Conservation (phyloP, 2,888 invertebrate genomes). For the Amorpha juglandis region DNA sequence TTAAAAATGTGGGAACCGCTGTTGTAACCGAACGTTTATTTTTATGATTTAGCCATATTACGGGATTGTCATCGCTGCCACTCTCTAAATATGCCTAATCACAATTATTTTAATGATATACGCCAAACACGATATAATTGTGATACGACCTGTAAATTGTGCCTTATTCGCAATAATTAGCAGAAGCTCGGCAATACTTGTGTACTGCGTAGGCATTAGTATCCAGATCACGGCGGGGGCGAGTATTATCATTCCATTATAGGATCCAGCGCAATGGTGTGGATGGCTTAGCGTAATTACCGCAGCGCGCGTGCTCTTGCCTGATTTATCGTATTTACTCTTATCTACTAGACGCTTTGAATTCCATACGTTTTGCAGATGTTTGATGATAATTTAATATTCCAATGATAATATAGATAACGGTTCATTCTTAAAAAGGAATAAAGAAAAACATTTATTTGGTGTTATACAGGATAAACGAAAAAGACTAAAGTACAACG, state of each 20-base stretch:
- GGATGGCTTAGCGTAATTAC: conserved; percentile 58
- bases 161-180: conserved; percentile 16
- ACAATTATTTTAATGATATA: neutral
- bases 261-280: conserved; percentile 43
- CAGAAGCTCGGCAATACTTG: conserved; percentile 35
- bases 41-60: too few species aligned
- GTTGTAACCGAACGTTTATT: too few species aligned
- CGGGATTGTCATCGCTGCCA: too few species aligned
- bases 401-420: neutral
- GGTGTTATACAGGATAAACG: too few species aligned
- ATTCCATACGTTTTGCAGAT: neutral
- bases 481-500: too few species aligned
- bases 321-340: conserved; percentile 22
- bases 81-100: neutral
- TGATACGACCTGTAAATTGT: neutral
- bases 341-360: neutral
- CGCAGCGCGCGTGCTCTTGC: conserved; percentile 40
- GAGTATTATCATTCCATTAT: conserved; percentile 73
- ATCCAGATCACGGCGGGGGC: conserved; percentile 57
- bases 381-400: neutral
- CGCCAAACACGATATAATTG: neutral
- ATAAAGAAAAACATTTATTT: too few species aligned
- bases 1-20: too few species aligned
- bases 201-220: conserved; percentile 42
- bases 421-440: too few species aligned